Conservation (phyloP, 2,888 invertebrate genomes). For the Pantelozetes paolii region DNA sequence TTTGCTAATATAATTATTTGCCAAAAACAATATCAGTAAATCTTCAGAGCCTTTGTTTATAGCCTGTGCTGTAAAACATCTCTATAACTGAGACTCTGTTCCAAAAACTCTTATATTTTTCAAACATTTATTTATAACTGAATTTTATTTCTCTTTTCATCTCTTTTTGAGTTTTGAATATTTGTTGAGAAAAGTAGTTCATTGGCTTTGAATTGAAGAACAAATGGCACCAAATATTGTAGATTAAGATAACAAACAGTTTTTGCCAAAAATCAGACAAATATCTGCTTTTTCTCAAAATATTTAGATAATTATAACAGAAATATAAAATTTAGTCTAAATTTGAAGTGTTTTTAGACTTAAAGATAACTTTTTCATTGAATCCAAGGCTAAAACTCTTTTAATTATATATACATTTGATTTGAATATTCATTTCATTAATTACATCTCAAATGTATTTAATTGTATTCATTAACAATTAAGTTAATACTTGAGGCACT, state of each 20-base stretch:
- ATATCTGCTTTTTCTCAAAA: not conserved
- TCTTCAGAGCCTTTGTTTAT: not conserved
- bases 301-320: not conserved
- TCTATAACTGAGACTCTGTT: not conserved
- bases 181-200: constrained; percentile 29
- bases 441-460: too few species aligned
- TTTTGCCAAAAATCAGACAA: not conserved
- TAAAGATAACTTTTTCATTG: too few species aligned
- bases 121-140: not conserved
- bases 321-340: constrained; percentile 2
- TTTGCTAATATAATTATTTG: not conserved
- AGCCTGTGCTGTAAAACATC: not conserved
- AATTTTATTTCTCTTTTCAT: not conserved
- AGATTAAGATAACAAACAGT: not conserved
- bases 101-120: not conserved
- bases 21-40: not conserved
- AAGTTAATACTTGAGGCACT: too few species aligned
- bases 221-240: constrained; percentile 1
- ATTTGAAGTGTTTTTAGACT: not conserved
- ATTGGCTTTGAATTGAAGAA: constrained; percentile 14
- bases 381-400: too few species aligned
- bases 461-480: too few species aligned
- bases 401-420: too few species aligned
- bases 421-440: too few species aligned
- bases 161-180: not conserved